Percentiles rank a stretch among this genome's conserved stretches.
Evolutionary conservation across 1,140 invertebrate genomes (phyloP).

Genomic region (Pemphigus obesinymphae): DNA sequence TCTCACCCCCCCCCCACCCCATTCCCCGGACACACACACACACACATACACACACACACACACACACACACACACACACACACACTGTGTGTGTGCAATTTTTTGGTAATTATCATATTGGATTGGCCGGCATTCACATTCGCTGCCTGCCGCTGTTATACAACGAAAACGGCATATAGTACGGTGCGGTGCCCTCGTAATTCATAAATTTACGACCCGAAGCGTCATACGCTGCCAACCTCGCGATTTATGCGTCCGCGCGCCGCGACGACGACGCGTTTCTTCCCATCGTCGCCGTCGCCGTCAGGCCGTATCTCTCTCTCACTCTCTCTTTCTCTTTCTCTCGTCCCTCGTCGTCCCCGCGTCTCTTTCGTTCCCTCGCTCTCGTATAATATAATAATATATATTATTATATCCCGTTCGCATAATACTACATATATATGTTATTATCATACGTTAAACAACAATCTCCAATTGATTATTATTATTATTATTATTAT

Average conservation of each 20-base stretch:
- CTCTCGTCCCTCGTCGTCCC: neutral
- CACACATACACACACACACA: neutral
- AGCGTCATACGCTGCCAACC: conserved; percentile 34
- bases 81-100: conserved; percentile 9
- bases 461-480: conserved; percentile 32
- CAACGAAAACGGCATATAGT: neutral
- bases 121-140: conserved; percentile 40
- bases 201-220: conserved; percentile 39
- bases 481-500: neutral
- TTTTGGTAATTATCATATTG: conserved; percentile 42
- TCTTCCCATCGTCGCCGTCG: conserved; percentile 29
- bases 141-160: neutral
- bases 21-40: neutral
- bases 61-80: neutral
- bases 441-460: too few relatives aligned
- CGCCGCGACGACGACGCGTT: conserved; percentile 9
- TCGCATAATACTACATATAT: neutral
- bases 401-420: too few relatives aligned
- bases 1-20: neutral
- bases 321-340: too few relatives aligned
- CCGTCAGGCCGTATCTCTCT: neutral
- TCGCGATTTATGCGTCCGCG: conserved; percentile 23
- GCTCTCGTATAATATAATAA: too few relatives aligned
- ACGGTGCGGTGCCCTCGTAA: conserved; percentile 21
- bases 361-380: neutral